A percentile compares a stretch with the other conserved stretches of the same genome.
These are phyloP conservation scores for Odiellus spinosus DNA, from an alignment of 2,888 invertebrate genomes.

Conservation along the genomic window DNA sequence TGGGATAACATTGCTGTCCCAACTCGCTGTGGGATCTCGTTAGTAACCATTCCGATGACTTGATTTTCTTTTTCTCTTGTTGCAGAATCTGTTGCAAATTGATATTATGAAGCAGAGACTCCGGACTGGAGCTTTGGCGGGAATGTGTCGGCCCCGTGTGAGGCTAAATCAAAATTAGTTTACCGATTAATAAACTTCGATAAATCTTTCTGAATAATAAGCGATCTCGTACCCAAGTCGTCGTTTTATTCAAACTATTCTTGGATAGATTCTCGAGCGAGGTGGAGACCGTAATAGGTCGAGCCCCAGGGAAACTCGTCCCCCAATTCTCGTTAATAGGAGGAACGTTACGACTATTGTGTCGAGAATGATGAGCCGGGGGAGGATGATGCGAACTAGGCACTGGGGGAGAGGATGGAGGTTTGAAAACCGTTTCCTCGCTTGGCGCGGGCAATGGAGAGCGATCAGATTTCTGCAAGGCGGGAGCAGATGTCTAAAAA, in stretches of 20 bases:
- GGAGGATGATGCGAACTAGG: slow-evolving; percentile 7
- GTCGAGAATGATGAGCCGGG: slow-evolving; percentile 9
- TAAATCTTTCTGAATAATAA: too few species aligned
- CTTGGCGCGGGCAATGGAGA: too few species aligned
- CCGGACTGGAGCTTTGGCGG: slow-evolving; percentile 21
- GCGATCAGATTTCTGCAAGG: too few species aligned
- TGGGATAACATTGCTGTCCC: slow-evolving; percentile 8
- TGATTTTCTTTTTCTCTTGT: background rate
- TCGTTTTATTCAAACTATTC: slow-evolving; percentile 9
- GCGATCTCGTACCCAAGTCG: slow-evolving; percentile 11
- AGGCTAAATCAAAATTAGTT: slow-evolving; percentile 6
- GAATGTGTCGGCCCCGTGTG: slow-evolving; percentile 18
- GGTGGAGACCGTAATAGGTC: slow-evolving; percentile 8
- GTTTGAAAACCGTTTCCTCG: too few species aligned
- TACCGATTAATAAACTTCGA: too few species aligned
- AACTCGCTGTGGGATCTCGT: slow-evolving; percentile 14
- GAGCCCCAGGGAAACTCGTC: too few species aligned
- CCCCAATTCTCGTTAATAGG: too few species aligned
- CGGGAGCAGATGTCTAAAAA: too few species aligned
- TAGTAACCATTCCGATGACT: slow-evolving; percentile 5
- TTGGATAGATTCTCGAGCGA: slow-evolving; percentile 14
- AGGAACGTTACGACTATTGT: too few species aligned
- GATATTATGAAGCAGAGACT: slow-evolving; percentile 18
- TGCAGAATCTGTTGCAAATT: slow-evolving; percentile 6
- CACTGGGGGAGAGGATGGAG: too few species aligned